Base-by-base conservation (phyloP, 1,140 invertebrate species). In the Lamellibrachia luymesi region DNA sequence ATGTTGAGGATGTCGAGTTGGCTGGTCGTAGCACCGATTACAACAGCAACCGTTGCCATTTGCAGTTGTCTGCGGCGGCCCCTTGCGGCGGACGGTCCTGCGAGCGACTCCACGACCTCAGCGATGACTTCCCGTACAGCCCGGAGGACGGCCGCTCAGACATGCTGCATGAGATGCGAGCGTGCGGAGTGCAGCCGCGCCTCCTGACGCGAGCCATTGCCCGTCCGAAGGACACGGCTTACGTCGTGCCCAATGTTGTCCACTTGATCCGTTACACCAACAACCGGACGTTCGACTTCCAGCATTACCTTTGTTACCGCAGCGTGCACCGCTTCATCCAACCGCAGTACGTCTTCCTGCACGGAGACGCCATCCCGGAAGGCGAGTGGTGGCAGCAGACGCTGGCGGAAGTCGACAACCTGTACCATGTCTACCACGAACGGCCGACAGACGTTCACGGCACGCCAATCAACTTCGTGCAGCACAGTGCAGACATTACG, bases 281-380 rank as follows among this genome's bases (percentile, higher is more conserved):
- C 50, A 92, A 93, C 92, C 50, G 91, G 90, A 92, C 93, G 91
- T 93, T 90, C 90, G 94, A 50, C 96, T 97, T 94, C 22, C 56
- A 64, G 90, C 52, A 93, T 38, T 51, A 91, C 89, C 50, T 93
- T 17, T 25, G 50, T 13, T 56, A 51, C 27, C 92, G 50, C 50
- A 92, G 92, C 50, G 52, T 92, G 50, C 50, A 92, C 2, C 50
- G 5, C 10, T 92, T 92, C 92, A 7, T 51, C 22, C 27, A 13
- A 50, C 92, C 92, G 13, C 50, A 64, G 56, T 56, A 90, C 49
- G 17, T 93, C 5, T 38, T 93, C 27, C 27, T 93, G 92, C 89
- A 90, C 13, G 92, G 92, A 90, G 92, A 93, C 51, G 25, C 89
- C 38, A 38, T 50, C 2, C 92, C 92, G 13, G 56, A 56, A 7